Evolutionary conservation across 1,140 invertebrate species (phyloP).

Genomic region (Hetaerina americana): DNA sequence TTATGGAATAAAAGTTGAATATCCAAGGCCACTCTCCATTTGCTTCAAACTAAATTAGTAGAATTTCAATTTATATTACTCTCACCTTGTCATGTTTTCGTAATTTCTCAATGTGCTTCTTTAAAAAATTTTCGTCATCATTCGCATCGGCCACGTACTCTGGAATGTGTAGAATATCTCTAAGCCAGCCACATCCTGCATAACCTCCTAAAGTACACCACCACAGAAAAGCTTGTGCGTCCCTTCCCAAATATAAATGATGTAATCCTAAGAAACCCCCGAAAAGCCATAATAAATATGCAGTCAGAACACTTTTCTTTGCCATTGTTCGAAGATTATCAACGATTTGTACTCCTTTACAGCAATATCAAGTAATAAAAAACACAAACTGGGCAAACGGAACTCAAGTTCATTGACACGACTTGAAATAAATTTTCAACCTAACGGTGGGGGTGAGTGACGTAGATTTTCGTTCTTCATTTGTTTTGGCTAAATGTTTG

Average conservation of each 20-base stretch:
- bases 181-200: constrained; percentile 69
- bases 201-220: constrained; percentile 77
- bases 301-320: constrained; percentile 51
- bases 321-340: not conserved
- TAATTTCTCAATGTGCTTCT: constrained; percentile 48
- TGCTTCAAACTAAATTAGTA: too few species aligned
- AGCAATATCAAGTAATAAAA: too few species aligned
- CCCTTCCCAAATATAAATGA: constrained; percentile 77
- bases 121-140: constrained; percentile 53
- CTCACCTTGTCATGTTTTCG: constrained; percentile 47
- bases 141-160: constrained; percentile 80
- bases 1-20: constrained; percentile 3
- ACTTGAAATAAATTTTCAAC: not conserved
- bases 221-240: constrained; percentile 83
- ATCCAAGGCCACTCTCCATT: not conserved
- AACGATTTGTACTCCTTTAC: too few species aligned
- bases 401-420: not conserved
- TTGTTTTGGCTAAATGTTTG: not conserved
- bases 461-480: not conserved
- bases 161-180: constrained; percentile 73
- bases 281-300: constrained; percentile 75
- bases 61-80: constrained; percentile 9
- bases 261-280: constrained; percentile 80
- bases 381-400: too few species aligned
- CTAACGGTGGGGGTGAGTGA: not conserved